These are phyloP conservation scores for Aradus depressus DNA, from an alignment of 2,888 invertebrate species.

Conservation along the genomic window DNA sequence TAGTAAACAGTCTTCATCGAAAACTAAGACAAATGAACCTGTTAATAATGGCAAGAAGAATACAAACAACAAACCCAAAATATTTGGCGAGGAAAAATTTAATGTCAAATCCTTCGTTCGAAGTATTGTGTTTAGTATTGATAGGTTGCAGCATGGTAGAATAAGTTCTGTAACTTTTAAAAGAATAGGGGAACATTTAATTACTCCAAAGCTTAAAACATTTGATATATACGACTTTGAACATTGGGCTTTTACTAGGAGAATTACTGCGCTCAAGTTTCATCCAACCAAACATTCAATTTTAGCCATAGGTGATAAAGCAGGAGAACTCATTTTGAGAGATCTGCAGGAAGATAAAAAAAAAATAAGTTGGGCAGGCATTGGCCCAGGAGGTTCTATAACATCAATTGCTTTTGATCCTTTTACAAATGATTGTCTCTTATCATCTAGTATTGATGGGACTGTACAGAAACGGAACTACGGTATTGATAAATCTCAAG, in stretches of 20 bases:
- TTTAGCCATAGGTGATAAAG: slow-evolving; percentile 28
- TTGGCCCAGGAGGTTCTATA: slow-evolving; percentile 23
- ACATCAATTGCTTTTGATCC: slow-evolving; percentile 26
- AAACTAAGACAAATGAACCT: too few species aligned
- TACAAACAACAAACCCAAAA: too few species aligned
- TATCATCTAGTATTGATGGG: slow-evolving; percentile 28
- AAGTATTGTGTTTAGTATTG: slow-evolving; percentile 17
- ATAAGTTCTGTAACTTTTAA: not conserved
- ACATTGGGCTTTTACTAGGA: slow-evolving; percentile 19
- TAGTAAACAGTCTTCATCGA: too few species aligned
- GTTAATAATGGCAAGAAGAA: too few species aligned
- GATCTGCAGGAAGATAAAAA: slow-evolving; percentile 18
- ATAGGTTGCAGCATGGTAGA: slow-evolving; percentile 15
- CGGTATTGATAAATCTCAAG: slow-evolving; percentile 4
- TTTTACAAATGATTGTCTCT: slow-evolving; percentile 18
- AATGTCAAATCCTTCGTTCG: too few species aligned
- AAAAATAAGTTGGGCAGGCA: not conserved
- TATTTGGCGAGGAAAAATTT: too few species aligned
- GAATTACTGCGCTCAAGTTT: slow-evolving; percentile 27
- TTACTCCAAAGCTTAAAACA: slow-evolving; percentile 14
- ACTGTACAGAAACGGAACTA: slow-evolving; percentile 23
- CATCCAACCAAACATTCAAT: slow-evolving; percentile 24
- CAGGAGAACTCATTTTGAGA: slow-evolving; percentile 24
- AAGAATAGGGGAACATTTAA: slow-evolving; percentile 18
- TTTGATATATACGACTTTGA: slow-evolving; percentile 18